Base-by-base conservation (phyloP, 2,888 invertebrate genomes). In the Opisthograptis luteolata region DNA sequence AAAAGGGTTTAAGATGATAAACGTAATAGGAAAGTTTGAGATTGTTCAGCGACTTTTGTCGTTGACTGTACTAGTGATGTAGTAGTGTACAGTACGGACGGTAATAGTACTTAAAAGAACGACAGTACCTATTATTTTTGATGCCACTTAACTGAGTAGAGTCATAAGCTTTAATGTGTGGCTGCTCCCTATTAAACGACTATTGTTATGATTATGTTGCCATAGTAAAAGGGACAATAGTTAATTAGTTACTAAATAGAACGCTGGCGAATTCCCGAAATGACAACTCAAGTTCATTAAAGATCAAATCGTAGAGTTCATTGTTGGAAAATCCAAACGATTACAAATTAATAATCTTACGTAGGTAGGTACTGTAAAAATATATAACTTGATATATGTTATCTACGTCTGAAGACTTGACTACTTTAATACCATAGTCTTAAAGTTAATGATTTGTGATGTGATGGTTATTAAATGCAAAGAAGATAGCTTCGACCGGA, bases 161-260 rank as follows among this genome's bases (percentile, higher is more conserved):
- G 13, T 41, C 47, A 24, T 47, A 47, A 47, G 28, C 9, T 35
- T 40, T 47, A 40, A 40, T 47, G 46, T 12, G 27, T 22, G 27
- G 46, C 27, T 17, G 14, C 15, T 22, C 2, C 15, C 28, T 20
- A 39, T 32, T 46, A 39, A 39, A 2, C 8, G 28, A 27, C 13
- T 34, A 46, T 34, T 31, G 39, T 34, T 46, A 44, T 30, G 14
- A 22, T 27, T 36, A 44, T 30, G 6, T 5, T 7, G 17, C 44
- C 27, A 13, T 25, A 31, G 6, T 30, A 30, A 28, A 24, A 36
- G 24, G 44, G 19, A 35, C 7, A 22, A 27, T 27, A 19, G 42
- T 42, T 31, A 14, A 22, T 19, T 27, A 19, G 42, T 42, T 31
- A 14, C 15, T 24, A 12, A 22, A n/a, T 20, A 2, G 1, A 7